phyloP scores from a whole-genome alignment of 2,888 invertebrate species.

The Papilio protenor region DNA sequence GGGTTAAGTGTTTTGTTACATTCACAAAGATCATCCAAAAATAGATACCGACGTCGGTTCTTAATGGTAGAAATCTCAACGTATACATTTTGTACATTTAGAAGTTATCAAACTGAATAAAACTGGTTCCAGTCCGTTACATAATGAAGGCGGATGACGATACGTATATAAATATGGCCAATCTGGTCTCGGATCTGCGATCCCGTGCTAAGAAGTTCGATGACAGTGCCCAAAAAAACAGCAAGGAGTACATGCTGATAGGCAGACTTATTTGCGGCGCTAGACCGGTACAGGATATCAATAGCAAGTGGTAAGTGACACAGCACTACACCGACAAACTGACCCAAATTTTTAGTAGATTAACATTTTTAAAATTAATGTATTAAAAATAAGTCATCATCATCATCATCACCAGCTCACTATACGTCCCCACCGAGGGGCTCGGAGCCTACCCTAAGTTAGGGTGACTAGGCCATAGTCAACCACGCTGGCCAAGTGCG shows the following conservation, averaged over 20 bases:
- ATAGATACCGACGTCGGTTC: too few species aligned
- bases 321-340: neutral
- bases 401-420: too few species aligned
- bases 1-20: neutral
- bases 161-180: slow-evolving; percentile 92
- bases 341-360: neutral
- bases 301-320: slow-evolving; percentile 88
- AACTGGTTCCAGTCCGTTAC: slow-evolving; percentile 81
- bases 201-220: slow-evolving; percentile 65
- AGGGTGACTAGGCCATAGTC: too few species aligned
- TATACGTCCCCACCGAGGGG: too few species aligned
- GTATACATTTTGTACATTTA: too few species aligned
- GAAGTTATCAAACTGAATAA: too few species aligned
- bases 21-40: too few species aligned
- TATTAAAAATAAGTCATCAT: too few species aligned
- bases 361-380: too few species aligned
- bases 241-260: slow-evolving; percentile 83
- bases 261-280: slow-evolving; percentile 92
- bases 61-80: too few species aligned
- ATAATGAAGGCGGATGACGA: slow-evolving; percentile 95
- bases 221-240: slow-evolving; percentile 47
- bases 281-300: slow-evolving; percentile 88
- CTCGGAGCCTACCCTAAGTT: too few species aligned
- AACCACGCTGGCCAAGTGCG: too few species aligned
- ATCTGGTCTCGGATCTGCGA: slow-evolving; percentile 81